Percentiles rank a stretch among this genome's conserved stretches.
phyloP scores from a whole-genome alignment of 2,797 vertebrate genomes.

The Betta splendens region DNA sequence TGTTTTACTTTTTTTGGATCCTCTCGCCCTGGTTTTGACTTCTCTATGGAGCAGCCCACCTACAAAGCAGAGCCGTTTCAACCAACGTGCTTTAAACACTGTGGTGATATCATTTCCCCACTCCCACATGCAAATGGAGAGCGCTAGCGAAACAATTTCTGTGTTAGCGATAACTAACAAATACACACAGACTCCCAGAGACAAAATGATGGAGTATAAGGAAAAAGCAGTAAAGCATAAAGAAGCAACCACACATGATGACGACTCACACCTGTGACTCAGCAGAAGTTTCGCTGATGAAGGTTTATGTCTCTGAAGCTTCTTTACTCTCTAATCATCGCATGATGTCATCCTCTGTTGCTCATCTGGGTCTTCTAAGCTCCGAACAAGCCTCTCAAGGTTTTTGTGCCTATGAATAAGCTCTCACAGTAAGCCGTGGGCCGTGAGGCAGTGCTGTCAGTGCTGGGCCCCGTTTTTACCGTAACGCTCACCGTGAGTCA shows the following conservation, averaged over 20 bases:
- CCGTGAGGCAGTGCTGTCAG: conserved; percentile 45
- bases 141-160: neutral
- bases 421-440: conserved; percentile 58
- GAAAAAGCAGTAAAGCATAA: neutral
- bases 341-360: conserved; percentile 54
- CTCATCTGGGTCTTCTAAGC: conserved; percentile 47
- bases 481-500: conserved; percentile 44
- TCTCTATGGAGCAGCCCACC: conserved; percentile 28
- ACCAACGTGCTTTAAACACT: conserved; percentile 11
- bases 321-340: conserved; percentile 29
- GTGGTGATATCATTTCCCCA: conserved; percentile 7
- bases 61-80: conserved; percentile 16
- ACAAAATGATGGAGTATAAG: neutral
- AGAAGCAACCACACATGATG: conserved; percentile 8
- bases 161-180: neutral
- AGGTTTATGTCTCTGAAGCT: conserved; percentile 18
- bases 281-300: conserved; percentile 11
- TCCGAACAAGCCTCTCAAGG: conserved; percentile 61
- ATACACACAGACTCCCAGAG: neutral
- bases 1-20: conserved; percentile 45
- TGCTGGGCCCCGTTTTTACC: conserved; percentile 35
- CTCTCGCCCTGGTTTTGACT: conserved; percentile 22
- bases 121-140: conserved; percentile 6
- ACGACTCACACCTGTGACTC: conserved; percentile 31
- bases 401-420: conserved; percentile 46